These are phyloP conservation scores for Nannospalax galili DNA, from an alignment of 2,113 vertebrate species.

Conservation along the genomic window DNA sequence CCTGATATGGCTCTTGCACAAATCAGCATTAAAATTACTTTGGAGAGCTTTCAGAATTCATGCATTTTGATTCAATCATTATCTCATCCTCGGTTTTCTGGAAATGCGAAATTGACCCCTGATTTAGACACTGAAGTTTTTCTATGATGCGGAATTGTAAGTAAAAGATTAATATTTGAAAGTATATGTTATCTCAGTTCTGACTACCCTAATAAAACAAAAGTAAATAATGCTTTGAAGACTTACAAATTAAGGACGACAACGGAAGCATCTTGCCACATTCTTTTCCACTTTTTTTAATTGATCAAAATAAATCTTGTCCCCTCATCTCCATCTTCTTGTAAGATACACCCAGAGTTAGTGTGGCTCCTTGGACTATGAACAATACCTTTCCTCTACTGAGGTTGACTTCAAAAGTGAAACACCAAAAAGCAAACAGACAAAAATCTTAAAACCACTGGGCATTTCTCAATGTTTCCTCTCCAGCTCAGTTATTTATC, in stretches of 20 bases:
- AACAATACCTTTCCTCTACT: conserved; percentile 30
- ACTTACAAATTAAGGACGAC: neutral
- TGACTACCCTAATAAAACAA: conserved; percentile 35
- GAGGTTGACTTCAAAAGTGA: neutral
- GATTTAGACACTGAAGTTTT: neutral
- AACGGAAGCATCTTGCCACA: neutral
- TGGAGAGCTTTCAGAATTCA: conserved; percentile 62
- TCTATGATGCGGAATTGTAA: neutral
- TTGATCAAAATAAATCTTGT: neutral
- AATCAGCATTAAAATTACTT: conserved; percentile 71
- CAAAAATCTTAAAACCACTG: neutral
- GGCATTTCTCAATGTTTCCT: neutral
- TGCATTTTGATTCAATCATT: conserved; percentile 74
- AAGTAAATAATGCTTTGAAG: neutral
- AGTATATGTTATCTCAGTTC: conserved; percentile 19
- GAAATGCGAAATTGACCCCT: neutral
- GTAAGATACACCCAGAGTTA: neutral
- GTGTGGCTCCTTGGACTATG: conserved; percentile 46
- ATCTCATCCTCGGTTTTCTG: conserved; percentile 26
- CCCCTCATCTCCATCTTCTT: neutral
- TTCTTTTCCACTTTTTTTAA: neutral
- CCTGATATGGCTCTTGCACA: conserved; percentile 45
- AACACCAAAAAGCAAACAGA: neutral
- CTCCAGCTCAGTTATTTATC: conserved; percentile 1
- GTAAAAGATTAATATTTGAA: conserved; percentile 41